These are phyloP conservation scores for Xenopus petersii DNA, from an alignment of 2,797 vertebrate genomes.

Conservation along the genomic window DNA sequence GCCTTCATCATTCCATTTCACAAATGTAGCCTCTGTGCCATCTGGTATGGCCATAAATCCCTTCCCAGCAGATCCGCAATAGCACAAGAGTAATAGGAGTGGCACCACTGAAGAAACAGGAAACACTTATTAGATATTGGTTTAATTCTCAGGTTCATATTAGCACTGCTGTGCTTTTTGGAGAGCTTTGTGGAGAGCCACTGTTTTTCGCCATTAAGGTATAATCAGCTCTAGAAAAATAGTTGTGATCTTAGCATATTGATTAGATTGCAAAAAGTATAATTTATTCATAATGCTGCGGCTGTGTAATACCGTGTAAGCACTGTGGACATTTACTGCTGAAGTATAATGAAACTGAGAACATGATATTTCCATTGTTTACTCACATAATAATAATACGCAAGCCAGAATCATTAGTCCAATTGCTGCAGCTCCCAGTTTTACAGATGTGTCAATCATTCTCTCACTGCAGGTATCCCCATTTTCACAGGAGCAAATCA, in stretches of 20 bases:
- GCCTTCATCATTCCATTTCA: constrained; percentile 84
- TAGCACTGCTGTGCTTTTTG: too few relatives aligned
- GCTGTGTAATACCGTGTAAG: too few relatives aligned
- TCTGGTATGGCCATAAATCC: constrained; percentile 75
- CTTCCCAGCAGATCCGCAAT: constrained; percentile 62
- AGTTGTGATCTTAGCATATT: too few relatives aligned
- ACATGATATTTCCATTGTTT: neutral
- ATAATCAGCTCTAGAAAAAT: too few relatives aligned
- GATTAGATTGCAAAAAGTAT: too few relatives aligned
- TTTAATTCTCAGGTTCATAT: too few relatives aligned
- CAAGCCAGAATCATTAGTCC: constrained; percentile 65
- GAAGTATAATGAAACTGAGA: too few relatives aligned
- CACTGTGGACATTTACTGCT: too few relatives aligned
- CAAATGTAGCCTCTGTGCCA: constrained; percentile 75
- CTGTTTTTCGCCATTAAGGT: too few relatives aligned
- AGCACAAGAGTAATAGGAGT: constrained; percentile 77
- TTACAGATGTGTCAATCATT: fast-evolving
- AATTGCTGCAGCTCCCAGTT: constrained; percentile 62
- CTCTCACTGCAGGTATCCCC: constrained; percentile 41
- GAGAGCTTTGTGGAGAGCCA: too few relatives aligned
- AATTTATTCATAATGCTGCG: too few relatives aligned
- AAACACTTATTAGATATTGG: neutral
- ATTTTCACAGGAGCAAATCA: constrained; percentile 56
- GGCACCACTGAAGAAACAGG: constrained; percentile 74
- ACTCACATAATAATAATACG: constrained; percentile 71